Percentiles rank a stretch among this genome's conserved stretches.
Evolutionary conservation across 2,797 vertebrate species (phyloP).

Genomic region (Lepus townsendii): DNA sequence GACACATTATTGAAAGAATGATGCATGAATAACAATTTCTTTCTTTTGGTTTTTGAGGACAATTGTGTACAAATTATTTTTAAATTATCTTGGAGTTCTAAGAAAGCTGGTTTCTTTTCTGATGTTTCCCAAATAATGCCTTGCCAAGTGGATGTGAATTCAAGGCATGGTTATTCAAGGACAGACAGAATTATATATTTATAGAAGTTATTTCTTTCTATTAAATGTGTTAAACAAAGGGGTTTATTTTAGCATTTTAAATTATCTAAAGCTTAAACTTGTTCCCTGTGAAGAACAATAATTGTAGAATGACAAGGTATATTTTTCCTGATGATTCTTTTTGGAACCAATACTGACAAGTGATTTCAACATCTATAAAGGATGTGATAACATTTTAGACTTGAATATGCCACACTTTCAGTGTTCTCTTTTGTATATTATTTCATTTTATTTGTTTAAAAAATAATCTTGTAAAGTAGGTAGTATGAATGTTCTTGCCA

Average conservation of each 20-base stretch:
- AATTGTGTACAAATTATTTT: background rate
- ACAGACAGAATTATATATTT: background rate
- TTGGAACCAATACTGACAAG: background rate
- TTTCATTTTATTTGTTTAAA: background rate
- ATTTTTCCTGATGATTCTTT: background rate
- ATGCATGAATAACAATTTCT: background rate
- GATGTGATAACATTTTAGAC: background rate
- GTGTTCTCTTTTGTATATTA: background rate
- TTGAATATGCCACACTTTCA: background rate
- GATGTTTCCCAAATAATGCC: background rate
- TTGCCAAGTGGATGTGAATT: background rate
- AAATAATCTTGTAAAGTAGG: background rate
- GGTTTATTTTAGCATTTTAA: background rate
- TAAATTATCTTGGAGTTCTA: background rate
- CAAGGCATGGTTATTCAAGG: background rate
- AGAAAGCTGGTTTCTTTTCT: background rate
- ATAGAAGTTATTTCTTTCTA: background rate
- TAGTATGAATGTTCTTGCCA: background rate
- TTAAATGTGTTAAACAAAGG: background rate
- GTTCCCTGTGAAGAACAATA: background rate
- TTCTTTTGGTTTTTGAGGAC: background rate
- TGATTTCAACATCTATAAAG: background rate
- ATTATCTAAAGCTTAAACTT: background rate
- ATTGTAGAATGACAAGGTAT: background rate
- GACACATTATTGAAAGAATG: background rate